Evolutionary conservation across 1,140 invertebrate species (phyloP), one percentile per base, ranked within the genome.

Genomic region (Euura lappo): DNA sequence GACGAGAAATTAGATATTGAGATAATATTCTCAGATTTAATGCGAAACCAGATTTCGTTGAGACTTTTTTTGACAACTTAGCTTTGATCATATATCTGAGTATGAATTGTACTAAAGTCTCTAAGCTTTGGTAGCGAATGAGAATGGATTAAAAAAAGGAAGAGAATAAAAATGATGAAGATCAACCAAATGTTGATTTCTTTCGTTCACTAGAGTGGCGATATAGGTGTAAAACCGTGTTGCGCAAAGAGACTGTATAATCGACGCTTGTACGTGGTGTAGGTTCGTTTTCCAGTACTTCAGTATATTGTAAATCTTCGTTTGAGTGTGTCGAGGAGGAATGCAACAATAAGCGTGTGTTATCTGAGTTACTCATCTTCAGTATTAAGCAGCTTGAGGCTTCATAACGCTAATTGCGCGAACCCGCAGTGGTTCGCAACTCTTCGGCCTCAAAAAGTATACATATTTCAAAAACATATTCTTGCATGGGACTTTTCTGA

Each of bases 381-480:
- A 28, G 28, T 28, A 28, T 28, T 28, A 28, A 28, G 28, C 71
- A 45, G 43, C 44, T 28, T 28, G 45, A 69, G 13, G 79, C 84
- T 83, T 84, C 84, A 83, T 85, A 86, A 85, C 79, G 84, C 79
- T 86, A 85, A 86, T 86, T 86, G 84, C 81, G 79, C 76, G 78
- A 72, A 28, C 28, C 28, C 79, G 76, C 79, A 78, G 76, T 67
- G 76, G 74, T 79, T 83, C 79, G 78, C 80, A 80, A 80, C 78
- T 72, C 71, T 28, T 28, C 28, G 28, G 28, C 28, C 28, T 28
- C 28, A 28, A 28, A 28, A 28, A 28, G 28, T 28, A 28, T 28
- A 28, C 28, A 28, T 28, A 28, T 28, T 28, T 28, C 28, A 47
- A 44, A 67, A 67, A 7, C 6, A 67, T 28, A 28, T 28, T 28